Base-by-base conservation (phyloP, 1,140 invertebrate genomes). In the Acyrthosiphon pisum region DNA sequence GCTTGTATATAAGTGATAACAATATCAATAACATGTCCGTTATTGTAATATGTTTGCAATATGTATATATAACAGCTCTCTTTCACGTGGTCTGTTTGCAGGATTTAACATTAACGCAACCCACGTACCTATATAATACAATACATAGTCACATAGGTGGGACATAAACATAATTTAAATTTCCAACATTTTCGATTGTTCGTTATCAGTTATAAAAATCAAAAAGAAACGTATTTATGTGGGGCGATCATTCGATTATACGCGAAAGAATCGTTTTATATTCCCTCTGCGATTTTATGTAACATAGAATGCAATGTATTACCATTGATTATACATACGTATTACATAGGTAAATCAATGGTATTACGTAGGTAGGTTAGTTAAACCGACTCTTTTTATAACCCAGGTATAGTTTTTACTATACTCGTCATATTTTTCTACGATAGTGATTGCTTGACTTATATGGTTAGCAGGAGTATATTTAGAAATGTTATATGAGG, bases 11-110 rank as follows among this genome's bases (percentile, higher is more conserved):
- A 53, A 89, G 22, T 53, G 84, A 87, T 46, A 46, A 89, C 37
- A 89, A 89, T 89, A 89, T 89, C 53, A 89, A 89, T 89, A 89
- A 89, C 44, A 9, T n/a, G 35, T 56, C 50, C 1, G 84, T 46
- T 11, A 11, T 84, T 41, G 84, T 46, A 46, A 46, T 86, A 46
- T 23, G 50, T 37, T 89, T 41, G 50, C 23, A 46, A 89, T 23
- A 37, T 9, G 7, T 41, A 76, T 50, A 48, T 50, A 26, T 44
- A 9, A 83, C n/a, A 35, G 22, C 50, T 86, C 18, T 53, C n/a
- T 89, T 89, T 89, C 48, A 1, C 46, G 60, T 35, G 87, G 48
- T 53, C 87, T 89, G n/a, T 76, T 76, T 76, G 41, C 41, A 41
- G 60, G n/a, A n/a, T 6, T 48, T 48, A n/a, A 46, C 26, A 26